These are phyloP conservation scores for Palythoa grandiflora DNA, from an alignment of 92 coral and sea anemone species.

Conservation along the genomic window DNA sequence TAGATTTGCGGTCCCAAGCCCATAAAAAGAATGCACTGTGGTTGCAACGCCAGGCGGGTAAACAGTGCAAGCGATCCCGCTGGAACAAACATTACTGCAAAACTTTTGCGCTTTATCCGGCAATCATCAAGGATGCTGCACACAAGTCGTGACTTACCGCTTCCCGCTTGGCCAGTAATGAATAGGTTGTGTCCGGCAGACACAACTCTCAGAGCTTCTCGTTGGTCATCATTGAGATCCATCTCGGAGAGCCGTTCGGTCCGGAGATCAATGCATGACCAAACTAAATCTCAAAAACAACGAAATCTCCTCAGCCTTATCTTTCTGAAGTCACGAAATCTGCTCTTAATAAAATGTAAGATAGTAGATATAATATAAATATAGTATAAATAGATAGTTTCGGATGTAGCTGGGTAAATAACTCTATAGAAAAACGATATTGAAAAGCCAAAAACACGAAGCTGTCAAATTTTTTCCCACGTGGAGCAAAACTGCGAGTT, in stretches of 20 bases:
- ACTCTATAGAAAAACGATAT: neutral
- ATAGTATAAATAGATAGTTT: no score
- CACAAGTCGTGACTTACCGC: neutral
- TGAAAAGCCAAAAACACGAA: neutral
- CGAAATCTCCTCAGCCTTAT: no score
- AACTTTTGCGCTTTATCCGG: slow-evolving; percentile 18
- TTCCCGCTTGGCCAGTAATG: slow-evolving; percentile 1
- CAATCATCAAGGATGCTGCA: slow-evolving; percentile 1
- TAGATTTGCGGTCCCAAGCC: slow-evolving; percentile 61
- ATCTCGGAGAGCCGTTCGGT: neutral
- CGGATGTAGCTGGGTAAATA: neutral
- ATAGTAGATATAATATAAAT: no score
- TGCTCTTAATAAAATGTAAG: no score
- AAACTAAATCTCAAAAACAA: neutral
- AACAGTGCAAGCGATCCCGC: slow-evolving; percentile 61
- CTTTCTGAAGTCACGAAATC: no score
- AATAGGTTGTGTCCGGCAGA: slow-evolving; percentile 8
- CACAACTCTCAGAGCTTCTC: slow-evolving; percentile 14
- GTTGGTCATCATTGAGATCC: slow-evolving; percentile 13
- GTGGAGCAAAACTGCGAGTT: neutral
- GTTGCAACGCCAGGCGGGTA: slow-evolving; percentile 52
- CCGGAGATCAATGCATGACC: neutral
- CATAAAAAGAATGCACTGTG: slow-evolving; percentile 63
- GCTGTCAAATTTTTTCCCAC: neutral
- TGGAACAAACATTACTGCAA: slow-evolving; percentile 66